Conservation (phyloP, 2,888 invertebrate species). For the Trichogramma evanescens region DNA sequence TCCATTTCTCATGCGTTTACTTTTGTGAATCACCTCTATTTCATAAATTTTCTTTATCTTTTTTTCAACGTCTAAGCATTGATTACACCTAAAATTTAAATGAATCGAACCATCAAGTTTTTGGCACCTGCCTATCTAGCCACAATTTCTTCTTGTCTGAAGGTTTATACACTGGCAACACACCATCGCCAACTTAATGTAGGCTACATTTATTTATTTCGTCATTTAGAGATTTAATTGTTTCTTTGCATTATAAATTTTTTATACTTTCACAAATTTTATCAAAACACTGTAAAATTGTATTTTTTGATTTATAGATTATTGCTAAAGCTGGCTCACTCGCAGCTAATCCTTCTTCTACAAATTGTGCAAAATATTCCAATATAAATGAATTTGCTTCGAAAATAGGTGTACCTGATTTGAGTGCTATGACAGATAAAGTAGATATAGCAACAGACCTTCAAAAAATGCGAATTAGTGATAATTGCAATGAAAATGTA, state of each 20-base stretch:
- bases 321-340: slow-evolving; percentile 7
- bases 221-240: neutral
- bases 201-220: slow-evolving; percentile 16
- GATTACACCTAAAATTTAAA: slow-evolving; percentile 30
- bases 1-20: neutral
- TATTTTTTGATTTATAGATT: slow-evolving; percentile 10
- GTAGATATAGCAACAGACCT: slow-evolving; percentile 8
- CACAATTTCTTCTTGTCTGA: slow-evolving; percentile 33
- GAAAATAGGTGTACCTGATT: slow-evolving; percentile 17
- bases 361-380: slow-evolving; percentile 10
- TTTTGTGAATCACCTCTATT: neutral
- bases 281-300: neutral
- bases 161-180: slow-evolving; percentile 27
- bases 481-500: slow-evolving; percentile 9
- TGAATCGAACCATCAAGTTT: slow-evolving; percentile 35
- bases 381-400: slow-evolving; percentile 11
- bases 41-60: neutral
- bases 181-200: slow-evolving; percentile 35
- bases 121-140: slow-evolving; percentile 31
- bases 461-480: slow-evolving; percentile 12
- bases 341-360: neutral
- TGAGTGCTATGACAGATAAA: slow-evolving; percentile 8
- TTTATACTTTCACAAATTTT: neutral
- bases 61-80: neutral
- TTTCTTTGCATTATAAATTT: no score